A percentile compares a stretch with the other conserved stretches of the same genome.
Conservation (phyloP, 2,888 invertebrate genomes). For the Dynastes hyllus region DNA sequence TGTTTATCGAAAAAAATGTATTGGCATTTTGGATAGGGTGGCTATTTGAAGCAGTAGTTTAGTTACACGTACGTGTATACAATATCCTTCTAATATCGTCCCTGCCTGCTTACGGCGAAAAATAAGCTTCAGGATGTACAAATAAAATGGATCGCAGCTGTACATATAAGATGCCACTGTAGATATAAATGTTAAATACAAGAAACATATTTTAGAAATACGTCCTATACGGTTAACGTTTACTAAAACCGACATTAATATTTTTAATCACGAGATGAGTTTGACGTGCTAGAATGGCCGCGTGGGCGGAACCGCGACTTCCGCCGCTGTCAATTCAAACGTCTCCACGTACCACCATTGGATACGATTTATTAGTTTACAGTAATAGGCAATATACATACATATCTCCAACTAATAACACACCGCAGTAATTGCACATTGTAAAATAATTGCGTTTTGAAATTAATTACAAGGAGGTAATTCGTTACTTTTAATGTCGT, state of each 20-base stretch:
- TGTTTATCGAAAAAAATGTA: too few species aligned
- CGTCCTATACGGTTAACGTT: too few species aligned
- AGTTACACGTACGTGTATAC: too few species aligned
- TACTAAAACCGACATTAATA: neutral
- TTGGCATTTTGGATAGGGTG: too few species aligned
- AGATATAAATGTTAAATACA: too few species aligned
- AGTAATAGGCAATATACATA: conserved; percentile 30
- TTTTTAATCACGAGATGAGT: conserved; percentile 32
- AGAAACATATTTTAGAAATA: too few species aligned
- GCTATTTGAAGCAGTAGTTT: too few species aligned
- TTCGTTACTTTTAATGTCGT: conserved; percentile 47
- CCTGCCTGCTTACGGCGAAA: too few species aligned
- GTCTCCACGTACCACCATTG: conserved; percentile 33
- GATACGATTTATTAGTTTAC: conserved; percentile 27
- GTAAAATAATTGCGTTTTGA: conserved; percentile 50
- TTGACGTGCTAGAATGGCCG: conserved; percentile 47
- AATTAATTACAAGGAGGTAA: conserved; percentile 49
- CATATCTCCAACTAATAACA: conserved; percentile 46
- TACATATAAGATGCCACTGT: too few species aligned
- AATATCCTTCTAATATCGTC: too few species aligned
- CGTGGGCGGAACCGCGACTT: conserved; percentile 56
- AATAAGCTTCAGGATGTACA: too few species aligned
- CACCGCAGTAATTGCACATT: conserved; percentile 50
- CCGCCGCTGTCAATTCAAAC: conserved; percentile 53
- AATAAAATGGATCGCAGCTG: too few species aligned